Conservation (phyloP, 1,140 invertebrate species). For the Epicauta chinensis region DNA sequence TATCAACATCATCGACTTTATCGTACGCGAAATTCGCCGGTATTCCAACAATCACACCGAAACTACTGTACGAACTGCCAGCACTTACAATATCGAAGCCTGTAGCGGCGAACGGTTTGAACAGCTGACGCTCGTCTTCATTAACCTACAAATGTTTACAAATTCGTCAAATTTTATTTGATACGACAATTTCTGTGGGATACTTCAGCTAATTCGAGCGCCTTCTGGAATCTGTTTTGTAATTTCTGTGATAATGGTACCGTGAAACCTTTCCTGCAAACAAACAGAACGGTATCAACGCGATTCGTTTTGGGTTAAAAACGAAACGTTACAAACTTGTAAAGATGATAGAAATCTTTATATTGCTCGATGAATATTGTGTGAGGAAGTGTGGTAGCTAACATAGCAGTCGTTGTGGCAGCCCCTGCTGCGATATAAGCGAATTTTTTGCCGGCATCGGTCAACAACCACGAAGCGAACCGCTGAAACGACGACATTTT, state of each 20-base stretch:
- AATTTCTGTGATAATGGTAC: slow-evolving; percentile 42
- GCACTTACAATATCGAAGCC: slow-evolving; percentile 58
- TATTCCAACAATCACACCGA: slow-evolving; percentile 56
- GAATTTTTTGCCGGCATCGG: slow-evolving; percentile 31
- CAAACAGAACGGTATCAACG: slow-evolving; percentile 8
- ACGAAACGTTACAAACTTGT: slow-evolving; percentile 44
- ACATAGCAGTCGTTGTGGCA: slow-evolving; percentile 27
- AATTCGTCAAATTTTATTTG: background rate
- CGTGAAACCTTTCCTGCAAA: slow-evolving; percentile 44
- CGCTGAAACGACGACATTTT: slow-evolving; percentile 6
- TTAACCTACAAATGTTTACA: slow-evolving; percentile 42
- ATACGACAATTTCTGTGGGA: background rate
- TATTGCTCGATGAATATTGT: slow-evolving; percentile 48
- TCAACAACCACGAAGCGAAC: slow-evolving; percentile 30
- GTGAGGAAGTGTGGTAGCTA: slow-evolving; percentile 44
- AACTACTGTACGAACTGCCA: slow-evolving; percentile 43
- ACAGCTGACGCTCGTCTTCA: slow-evolving; percentile 34
- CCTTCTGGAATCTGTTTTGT: slow-evolving; percentile 42
- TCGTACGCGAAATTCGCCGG: slow-evolving; percentile 56
- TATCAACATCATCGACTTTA: slow-evolving; percentile 44
- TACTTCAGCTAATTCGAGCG: slow-evolving; percentile 45
- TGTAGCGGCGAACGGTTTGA: slow-evolving; percentile 54
- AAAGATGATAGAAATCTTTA: slow-evolving; percentile 46
- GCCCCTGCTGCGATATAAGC: slow-evolving; percentile 19
- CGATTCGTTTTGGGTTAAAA: slow-evolving; percentile 1